Conservation (phyloP, 2,113 vertebrate species). For the Cheirogaleus medius region DNA sequence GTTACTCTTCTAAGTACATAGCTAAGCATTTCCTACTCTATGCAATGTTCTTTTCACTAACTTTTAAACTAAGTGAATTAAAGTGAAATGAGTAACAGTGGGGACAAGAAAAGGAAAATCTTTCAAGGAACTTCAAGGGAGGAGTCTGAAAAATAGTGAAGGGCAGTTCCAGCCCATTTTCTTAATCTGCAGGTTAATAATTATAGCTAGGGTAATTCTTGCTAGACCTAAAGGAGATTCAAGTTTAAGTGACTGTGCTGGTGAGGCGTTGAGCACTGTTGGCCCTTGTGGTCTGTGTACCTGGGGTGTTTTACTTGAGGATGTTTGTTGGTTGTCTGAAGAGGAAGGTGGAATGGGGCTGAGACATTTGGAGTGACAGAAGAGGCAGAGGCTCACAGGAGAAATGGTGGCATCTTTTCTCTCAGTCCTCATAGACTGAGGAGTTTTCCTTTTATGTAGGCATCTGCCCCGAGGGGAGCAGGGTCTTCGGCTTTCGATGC, state of each 20-base stretch:
- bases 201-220: background rate
- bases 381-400: background rate
- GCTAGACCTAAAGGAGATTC: background rate
- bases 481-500: background rate
- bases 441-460: background rate
- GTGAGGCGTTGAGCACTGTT: background rate
- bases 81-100: background rate
- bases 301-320: background rate
- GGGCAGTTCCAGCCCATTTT: background rate
- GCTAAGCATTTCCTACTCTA: background rate
- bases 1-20: constrained; percentile 36
- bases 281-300: background rate
- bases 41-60: background rate
- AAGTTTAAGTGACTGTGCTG: background rate
- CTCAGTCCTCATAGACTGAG: background rate
- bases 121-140: background rate
- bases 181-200: background rate
- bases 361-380: background rate
- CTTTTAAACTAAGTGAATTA: background rate
- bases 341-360: background rate
- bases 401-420: background rate
- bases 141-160: background rate
- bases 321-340: background rate
- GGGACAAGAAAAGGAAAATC: background rate
- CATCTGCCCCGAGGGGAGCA: background rate